These are phyloP conservation scores for Drosophila sechellia DNA, from an alignment of 1,140 invertebrate genomes.

Conservation along the genomic window DNA sequence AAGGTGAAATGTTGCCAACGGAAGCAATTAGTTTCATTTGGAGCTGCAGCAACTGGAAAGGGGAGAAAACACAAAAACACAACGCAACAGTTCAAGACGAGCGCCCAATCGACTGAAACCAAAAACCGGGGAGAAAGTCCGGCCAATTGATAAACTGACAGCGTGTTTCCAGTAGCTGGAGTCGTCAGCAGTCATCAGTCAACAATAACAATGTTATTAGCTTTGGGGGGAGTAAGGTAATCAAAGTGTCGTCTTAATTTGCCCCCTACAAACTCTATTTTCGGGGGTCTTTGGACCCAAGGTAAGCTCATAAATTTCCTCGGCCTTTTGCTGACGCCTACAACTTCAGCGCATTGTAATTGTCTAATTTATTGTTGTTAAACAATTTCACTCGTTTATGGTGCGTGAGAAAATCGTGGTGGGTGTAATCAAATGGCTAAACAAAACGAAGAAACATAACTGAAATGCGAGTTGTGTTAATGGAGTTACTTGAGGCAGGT, in stretches of 20 bases:
- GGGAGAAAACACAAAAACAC: constrained; percentile 1
- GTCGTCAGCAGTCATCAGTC: constrained; percentile 29
- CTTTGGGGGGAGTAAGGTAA: constrained; percentile 11
- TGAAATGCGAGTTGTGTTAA: constrained; percentile 4
- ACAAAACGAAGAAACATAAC: constrained; percentile 26
- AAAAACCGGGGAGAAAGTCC: constrained; percentile 63
- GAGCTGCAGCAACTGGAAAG: constrained; percentile 13
- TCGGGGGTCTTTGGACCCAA: not conserved
- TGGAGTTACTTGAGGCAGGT: constrained; percentile 41
- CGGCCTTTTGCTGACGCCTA: constrained; percentile 10
- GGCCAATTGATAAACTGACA: constrained; percentile 67
- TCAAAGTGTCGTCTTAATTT: constrained; percentile 51
- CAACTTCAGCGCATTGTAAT: constrained; percentile 35
- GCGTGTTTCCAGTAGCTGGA: constrained; percentile 53
- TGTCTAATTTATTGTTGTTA: constrained; percentile 48
- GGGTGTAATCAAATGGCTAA: constrained; percentile 6
- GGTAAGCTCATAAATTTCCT: constrained; percentile 25
- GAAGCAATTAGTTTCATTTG: constrained; percentile 78
- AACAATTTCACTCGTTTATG: constrained; percentile 41
- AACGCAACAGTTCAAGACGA: constrained; percentile 19
- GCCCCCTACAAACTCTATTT: not conserved
- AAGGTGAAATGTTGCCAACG: constrained; percentile 73
- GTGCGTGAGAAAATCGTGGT: constrained; percentile 40
- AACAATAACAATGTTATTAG: constrained; percentile 32
- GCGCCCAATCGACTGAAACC: constrained; percentile 45